A percentile compares a stretch with the other conserved stretches of the same genome.
Evolutionary conservation across 2,797 vertebrate genomes (phyloP).

Genomic region (Falco columbarius): DNA sequence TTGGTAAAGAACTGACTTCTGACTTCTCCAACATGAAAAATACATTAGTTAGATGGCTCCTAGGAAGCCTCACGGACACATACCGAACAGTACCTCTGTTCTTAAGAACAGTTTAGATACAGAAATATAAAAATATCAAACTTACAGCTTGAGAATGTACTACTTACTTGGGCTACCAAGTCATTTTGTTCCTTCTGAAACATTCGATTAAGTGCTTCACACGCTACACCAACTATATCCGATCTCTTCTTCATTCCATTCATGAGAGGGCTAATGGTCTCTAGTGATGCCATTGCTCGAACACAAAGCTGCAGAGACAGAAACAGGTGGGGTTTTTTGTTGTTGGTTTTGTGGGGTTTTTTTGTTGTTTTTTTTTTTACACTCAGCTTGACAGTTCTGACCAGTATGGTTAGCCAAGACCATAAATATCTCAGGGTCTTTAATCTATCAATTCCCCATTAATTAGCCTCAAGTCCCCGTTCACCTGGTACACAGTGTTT

Average conservation of each 20-base stretch:
- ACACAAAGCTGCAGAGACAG: conserved; percentile 87
- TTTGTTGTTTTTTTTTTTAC: neutral
- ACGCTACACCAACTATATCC: conserved; percentile 92
- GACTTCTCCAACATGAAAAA: neutral
- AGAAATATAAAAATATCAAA: neutral
- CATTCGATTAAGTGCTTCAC: conserved; percentile 97
- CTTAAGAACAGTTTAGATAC: neutral
- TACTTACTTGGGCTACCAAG: conserved; percentile 91
- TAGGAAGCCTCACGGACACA: neutral
- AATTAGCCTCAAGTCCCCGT: neutral
- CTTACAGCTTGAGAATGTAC: neutral
- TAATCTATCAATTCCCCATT: neutral
- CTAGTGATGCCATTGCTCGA: conserved; percentile 92
- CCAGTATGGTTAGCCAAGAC: neutral
- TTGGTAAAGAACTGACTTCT: neutral
- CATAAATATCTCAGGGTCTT: neutral
- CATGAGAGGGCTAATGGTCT: conserved; percentile 94
- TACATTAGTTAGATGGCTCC: neutral
- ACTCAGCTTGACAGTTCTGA: neutral
- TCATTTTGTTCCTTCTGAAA: conserved; percentile 98
- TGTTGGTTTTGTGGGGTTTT: too few species aligned
- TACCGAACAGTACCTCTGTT: neutral
- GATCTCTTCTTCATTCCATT: conserved; percentile 91
- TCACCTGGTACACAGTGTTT: neutral
- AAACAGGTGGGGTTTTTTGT: neutral